Evolutionary conservation across 2,113 vertebrate genomes (phyloP), one percentile per base, ranked within the genome.

Genomic region (Cyphomyrus discorhynchus): DNA sequence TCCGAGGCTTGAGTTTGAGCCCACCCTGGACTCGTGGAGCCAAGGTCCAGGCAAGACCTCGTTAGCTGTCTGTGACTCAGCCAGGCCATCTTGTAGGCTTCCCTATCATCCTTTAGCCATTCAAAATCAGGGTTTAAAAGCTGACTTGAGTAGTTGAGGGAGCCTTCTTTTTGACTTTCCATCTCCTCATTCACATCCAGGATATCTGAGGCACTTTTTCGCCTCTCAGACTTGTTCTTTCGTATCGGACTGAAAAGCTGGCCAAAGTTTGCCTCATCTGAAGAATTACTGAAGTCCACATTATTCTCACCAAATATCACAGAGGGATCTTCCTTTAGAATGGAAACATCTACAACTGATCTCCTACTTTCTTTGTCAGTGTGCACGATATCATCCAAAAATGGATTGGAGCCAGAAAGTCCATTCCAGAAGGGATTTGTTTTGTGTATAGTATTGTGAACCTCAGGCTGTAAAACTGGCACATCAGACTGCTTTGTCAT

Each of bases 1-100:
- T 97, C 96, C 6, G 97, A 95, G 87, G 97, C 96, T 93, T 99
- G 98, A 0, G 98, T 99, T 94, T 99, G 98, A 88, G 97, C 97
- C 98, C 98, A 99, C 19, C 98, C 98, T 2, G 95, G 97, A 91
- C 96, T 97, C 90, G 98, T 97, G 88, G 96, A 92, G 89, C 97
- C 97, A 88, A 99, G 94, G 94, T 99, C 97, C 85, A 99, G 90
- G 87, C 98, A 99, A 35, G 98, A 99, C 3, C 97, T 95, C 0
- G 98, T 97, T 15, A 99, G 94, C 89, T 99, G 98, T 52, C 97
- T 95, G 86, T 98, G 98, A 93, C 96, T 99, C 93, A 99, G 88
- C 98, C 98, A 99, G 89, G 98, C 98, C 96, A 97, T 96, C 92
- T 96, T 99, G 92, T 99, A 98, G 77, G 98, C 98, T 91, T 99